Conservation (phyloP, 2,113 vertebrate genomes). For the Sprattus sprattus region DNA sequence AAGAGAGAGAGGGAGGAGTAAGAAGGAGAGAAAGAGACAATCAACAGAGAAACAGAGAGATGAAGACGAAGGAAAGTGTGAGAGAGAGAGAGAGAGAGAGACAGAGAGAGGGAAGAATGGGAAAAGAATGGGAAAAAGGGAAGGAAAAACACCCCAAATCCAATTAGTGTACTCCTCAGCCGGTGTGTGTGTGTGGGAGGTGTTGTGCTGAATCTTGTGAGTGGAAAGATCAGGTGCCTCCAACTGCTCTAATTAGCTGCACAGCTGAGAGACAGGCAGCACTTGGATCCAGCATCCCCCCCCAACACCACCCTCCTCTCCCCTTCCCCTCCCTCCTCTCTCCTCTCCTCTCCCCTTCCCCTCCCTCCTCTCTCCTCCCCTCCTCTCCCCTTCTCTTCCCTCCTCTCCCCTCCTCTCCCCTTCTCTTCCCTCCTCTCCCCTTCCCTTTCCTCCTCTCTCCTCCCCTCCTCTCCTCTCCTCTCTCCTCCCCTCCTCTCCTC, state of each 20-base stretch:
- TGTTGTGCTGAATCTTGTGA: constrained; percentile 35
- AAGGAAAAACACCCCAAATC: not conserved
- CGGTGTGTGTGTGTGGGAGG: constrained; percentile 12
- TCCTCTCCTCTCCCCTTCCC: not conserved
- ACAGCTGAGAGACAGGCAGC: constrained; percentile 28
- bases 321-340: too few species aligned
- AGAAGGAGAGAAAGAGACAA: not conserved
- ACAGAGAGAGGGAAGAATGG: not conserved
- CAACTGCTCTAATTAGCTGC: constrained; percentile 53
- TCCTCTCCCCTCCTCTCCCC: too few species aligned
- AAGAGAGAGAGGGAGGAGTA: not conserved
- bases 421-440: not conserved
- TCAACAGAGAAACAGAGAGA: constrained; percentile 8
- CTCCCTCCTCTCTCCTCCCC: too few species aligned
- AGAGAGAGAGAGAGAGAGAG: constrained; percentile 13
- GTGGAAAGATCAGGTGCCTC: constrained; percentile 50
- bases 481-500: not conserved
- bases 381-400: not conserved
- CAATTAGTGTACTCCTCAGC: constrained; percentile 12
- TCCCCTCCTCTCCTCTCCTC: not conserved
- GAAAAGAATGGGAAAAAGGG: not conserved
- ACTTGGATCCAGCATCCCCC: not conserved
- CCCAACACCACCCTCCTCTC: not conserved
- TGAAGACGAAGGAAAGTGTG: not conserved
- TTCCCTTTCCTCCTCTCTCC: not conserved